Conservation (phyloP, 2,113 vertebrate genomes). For the Hemiprocne comata region DNA sequence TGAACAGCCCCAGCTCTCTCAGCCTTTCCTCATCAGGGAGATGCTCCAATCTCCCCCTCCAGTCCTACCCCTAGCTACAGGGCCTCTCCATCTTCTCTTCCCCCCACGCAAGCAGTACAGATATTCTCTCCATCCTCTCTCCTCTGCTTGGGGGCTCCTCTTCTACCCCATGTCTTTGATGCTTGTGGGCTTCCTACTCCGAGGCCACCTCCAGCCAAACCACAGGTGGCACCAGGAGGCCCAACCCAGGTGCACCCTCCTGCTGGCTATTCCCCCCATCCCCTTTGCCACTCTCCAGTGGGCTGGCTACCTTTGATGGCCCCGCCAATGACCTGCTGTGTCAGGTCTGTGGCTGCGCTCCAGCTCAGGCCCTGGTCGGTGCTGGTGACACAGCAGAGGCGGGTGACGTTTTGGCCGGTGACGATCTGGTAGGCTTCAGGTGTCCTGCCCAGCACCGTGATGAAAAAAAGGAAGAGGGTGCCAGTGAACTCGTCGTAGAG, state of each 20-base stretch:
- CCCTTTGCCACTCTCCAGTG: rapidly evolving
- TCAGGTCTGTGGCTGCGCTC: conserved; percentile 86
- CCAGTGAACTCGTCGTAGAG: conserved; percentile 87
- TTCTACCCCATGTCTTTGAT: neutral
- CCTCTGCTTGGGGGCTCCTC: neutral
- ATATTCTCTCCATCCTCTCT: too few species aligned
- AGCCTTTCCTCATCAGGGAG: too few species aligned
- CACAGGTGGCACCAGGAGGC: neutral
- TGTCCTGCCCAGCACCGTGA: conserved; percentile 82
- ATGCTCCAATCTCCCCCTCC: too few species aligned
- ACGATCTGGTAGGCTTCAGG: conserved; percentile 88
- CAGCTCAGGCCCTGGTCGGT: conserved; percentile 85
- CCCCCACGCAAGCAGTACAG: rapidly evolving
- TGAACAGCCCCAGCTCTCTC: too few species aligned
- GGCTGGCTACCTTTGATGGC: conserved; percentile 73
- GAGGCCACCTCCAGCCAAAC: neutral
- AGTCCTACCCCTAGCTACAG: neutral
- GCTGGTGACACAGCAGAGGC: conserved; percentile 90
- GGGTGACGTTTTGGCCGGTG: conserved; percentile 87
- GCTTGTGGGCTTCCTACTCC: rapidly evolving
- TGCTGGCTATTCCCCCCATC: neutral
- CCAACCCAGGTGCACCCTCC: neutral
- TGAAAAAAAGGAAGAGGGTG: conserved; percentile 86
- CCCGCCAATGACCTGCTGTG: conserved; percentile 81
- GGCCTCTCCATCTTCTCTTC: neutral